Percentiles rank a stretch among this genome's conserved stretches.
Evolutionary conservation across 2,113 vertebrate species (phyloP).

Genomic region (Phalacrocorax brasilianus): DNA sequence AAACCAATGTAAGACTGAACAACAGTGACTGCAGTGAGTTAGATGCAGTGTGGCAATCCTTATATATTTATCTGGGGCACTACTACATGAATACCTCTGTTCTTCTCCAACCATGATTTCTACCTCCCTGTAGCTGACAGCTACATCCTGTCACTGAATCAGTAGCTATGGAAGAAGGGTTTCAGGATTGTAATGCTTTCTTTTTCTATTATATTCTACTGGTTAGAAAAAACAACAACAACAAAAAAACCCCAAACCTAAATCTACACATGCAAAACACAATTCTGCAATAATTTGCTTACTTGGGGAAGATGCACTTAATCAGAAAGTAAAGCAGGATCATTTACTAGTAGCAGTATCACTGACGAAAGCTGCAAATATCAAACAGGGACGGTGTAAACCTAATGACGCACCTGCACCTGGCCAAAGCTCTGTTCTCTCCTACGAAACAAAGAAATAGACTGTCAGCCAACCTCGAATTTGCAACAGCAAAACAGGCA

Average conservation of each 20-base stretch:
- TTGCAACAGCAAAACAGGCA: background rate
- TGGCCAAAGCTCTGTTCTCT: background rate
- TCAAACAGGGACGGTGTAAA: background rate
- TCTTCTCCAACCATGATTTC: background rate
- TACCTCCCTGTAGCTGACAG: slow-evolving; percentile 7
- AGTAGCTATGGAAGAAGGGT: background rate
- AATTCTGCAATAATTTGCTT: slow-evolving; percentile 58
- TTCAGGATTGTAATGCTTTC: slow-evolving; percentile 31
- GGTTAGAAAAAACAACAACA: background rate
- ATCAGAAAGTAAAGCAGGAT: slow-evolving; percentile 48
- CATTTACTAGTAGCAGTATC: slow-evolving; percentile 6
- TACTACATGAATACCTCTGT: background rate
- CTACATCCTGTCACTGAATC: slow-evolving; percentile 11
- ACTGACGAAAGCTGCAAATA: slow-evolving; percentile 23
- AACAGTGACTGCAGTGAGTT: background rate
- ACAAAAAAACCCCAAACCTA: background rate
- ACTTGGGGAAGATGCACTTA: slow-evolving; percentile 20
- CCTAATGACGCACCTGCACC: background rate
- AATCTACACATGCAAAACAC: background rate
- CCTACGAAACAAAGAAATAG: background rate
- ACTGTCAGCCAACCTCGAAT: background rate
- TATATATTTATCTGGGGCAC: background rate
- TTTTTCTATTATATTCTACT: slow-evolving; percentile 42
- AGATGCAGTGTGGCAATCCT: background rate
- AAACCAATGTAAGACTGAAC: background rate